Evolutionary conservation across 2,113 vertebrate species (phyloP), one percentile per base, ranked within the genome.

Genomic region (Polyodon spathula): DNA sequence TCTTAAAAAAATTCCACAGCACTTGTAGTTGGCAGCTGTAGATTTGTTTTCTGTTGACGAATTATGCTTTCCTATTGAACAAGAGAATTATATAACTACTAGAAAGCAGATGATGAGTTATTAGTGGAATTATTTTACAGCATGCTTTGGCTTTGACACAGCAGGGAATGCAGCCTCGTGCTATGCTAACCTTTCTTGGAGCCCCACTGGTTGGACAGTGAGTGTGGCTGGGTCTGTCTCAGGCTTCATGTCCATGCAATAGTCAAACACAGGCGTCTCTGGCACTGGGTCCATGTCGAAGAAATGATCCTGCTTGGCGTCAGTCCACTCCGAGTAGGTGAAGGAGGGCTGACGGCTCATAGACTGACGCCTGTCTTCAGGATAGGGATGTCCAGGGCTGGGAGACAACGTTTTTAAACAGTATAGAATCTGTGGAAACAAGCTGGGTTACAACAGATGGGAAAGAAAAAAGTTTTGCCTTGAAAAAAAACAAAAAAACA

Each of bases 301-400:
- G 66, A 95, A 90, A 63, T 97, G 92, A 52, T 97, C 93, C 1
- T 86, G 89, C 68, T 86, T 89, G 63, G 89, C 89, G 38, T 95
- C 91, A 8, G 93, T 94, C 95, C 95, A 98, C 76, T 98, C 94
- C 0, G 93, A 98, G 75, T 97, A 90, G 0, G 94, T 98, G 78
- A 98, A 97, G 50, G 96, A 98, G 41, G 96, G 96, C 76, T 98
- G 96, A 39, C 94, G 91, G 68, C 93, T 97, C 76, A 97, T 92
- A 0, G 95, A 96, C 66, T 96, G 95, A 42, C 95, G 90, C 12
- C 95, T 85, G 70, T 96, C 92, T 37, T 93, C 88, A 55, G 81
- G 70, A 12, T 80, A 80, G 0, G 78, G 78, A 5, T 76, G 37
- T 6, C 73, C 40, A 2, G 76, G 62, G 53, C 78, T 65, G 65